Evolutionary conservation across 2,797 vertebrate species (phyloP).

Genomic region (Tachyglossus aculeatus): DNA sequence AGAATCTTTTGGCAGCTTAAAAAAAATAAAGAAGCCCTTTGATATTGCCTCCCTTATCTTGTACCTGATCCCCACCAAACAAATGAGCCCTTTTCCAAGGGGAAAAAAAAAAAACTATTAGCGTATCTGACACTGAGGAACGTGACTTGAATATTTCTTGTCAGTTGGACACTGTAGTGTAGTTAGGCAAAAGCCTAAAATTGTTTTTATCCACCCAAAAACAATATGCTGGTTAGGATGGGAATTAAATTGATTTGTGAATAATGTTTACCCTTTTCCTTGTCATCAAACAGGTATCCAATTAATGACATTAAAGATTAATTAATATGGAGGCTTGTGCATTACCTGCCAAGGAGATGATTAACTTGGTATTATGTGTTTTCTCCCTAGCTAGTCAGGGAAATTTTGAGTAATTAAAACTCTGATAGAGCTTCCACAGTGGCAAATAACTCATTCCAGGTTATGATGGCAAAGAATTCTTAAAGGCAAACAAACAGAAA

Average conservation of each 20-base stretch:
- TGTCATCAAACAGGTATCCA: constrained; percentile 63
- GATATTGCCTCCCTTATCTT: constrained; percentile 52
- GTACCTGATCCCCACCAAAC: constrained; percentile 63
- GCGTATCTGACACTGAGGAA: constrained; percentile 27
- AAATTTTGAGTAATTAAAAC: constrained; percentile 7
- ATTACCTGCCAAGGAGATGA: constrained; percentile 42
- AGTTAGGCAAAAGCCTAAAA: constrained; percentile 27
- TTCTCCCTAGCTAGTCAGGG: background rate
- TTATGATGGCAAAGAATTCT: background rate
- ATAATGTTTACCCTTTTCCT: constrained; percentile 65
- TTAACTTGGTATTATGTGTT: background rate
- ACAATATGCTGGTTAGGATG: constrained; percentile 56
- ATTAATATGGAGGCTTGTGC: constrained; percentile 54
- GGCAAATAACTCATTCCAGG: constrained; percentile 6
- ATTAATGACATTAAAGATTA: constrained; percentile 77
- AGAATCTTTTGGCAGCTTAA: background rate
- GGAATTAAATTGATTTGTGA: constrained; percentile 75
- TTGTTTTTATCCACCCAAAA: constrained; percentile 61
- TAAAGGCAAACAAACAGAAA: background rate
- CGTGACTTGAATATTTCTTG: constrained; percentile 39
- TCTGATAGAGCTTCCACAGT: constrained; percentile 2
- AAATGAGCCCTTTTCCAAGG: constrained; percentile 68
- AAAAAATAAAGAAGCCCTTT: constrained; percentile 22
- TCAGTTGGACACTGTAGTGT: constrained; percentile 34
- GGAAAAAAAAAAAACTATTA: constrained; percentile 58